Conservation (phyloP, 2,888 invertebrate genomes). For the Drosophila kanekoi region DNA sequence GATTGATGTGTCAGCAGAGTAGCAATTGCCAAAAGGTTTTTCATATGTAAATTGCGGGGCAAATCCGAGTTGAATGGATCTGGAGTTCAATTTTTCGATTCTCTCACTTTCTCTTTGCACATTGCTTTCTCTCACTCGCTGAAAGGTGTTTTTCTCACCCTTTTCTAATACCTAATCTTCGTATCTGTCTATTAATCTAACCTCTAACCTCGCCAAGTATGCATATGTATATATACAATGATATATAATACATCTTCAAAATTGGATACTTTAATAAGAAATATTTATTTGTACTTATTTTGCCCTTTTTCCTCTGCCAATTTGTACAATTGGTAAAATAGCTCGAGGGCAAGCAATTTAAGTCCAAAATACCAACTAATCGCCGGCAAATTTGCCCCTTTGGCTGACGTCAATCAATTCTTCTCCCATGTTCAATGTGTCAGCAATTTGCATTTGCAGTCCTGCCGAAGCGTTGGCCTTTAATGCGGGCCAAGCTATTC, state of each 20-base stretch:
- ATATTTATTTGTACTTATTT: not conserved
- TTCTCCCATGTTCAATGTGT: constrained; percentile 31
- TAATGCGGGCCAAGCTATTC: constrained; percentile 51
- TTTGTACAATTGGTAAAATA: constrained; percentile 10
- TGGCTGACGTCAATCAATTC: constrained; percentile 32
- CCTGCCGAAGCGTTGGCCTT: constrained; percentile 26
- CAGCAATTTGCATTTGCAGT: constrained; percentile 59
- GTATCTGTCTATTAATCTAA: no score
- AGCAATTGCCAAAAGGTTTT: constrained; percentile 27
- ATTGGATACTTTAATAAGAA: no score
- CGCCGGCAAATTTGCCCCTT: constrained; percentile 35
- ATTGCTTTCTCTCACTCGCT: not conserved
- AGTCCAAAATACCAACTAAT: constrained; percentile 18
- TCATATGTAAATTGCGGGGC: constrained; percentile 13
- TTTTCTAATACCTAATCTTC: no score
- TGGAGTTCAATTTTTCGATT: not conserved
- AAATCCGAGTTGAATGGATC: constrained; percentile 20
- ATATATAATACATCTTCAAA: no score
- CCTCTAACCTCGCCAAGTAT: no score
- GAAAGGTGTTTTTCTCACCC: no score
- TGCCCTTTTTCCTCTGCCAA: constrained; percentile 1
- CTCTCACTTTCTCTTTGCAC: not conserved
- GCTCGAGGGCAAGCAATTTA: constrained; percentile 6
- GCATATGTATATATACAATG: no score
- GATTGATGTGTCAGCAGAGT: constrained; percentile 23